These are phyloP conservation scores for Polyommatus icarus DNA, from an alignment of 2,888 invertebrate genomes.

Conservation along the genomic window DNA sequence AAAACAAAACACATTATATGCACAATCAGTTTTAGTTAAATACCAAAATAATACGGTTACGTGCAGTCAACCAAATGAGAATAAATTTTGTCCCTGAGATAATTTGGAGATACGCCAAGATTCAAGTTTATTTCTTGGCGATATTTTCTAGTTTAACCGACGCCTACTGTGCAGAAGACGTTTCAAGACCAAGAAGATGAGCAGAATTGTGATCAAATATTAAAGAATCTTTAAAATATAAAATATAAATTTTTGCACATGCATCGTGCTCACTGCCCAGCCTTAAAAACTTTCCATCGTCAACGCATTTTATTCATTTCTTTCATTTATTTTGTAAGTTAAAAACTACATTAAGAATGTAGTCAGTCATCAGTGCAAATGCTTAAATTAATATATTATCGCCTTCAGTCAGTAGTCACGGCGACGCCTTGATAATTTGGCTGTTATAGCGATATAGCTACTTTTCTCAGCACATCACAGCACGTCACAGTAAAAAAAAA, in stretches of 20 bases:
- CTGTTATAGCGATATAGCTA: too few relatives aligned
- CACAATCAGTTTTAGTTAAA: background rate
- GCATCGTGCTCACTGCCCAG: background rate
- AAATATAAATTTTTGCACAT: background rate
- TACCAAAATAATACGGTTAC: background rate
- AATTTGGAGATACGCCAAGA: slow-evolving; percentile 4
- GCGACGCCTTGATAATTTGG: too few relatives aligned
- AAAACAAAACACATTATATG: background rate
- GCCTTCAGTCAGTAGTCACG: too few relatives aligned
- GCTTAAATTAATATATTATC: too few relatives aligned
- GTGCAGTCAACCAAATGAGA: background rate
- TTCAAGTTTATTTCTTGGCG: slow-evolving; percentile 10
- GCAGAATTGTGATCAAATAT: background rate
- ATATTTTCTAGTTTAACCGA: background rate
- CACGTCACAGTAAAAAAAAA: too few relatives aligned
- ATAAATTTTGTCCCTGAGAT: slow-evolving; percentile 3
- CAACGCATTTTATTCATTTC: background rate
- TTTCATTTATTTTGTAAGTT: background rate
- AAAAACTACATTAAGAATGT: too few relatives aligned
- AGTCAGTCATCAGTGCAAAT: too few relatives aligned
- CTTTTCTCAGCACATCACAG: too few relatives aligned
- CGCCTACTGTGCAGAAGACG: background rate
- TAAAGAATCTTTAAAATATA: background rate
- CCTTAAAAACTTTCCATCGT: too few relatives aligned
- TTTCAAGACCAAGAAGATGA: background rate